Conservation (phyloP, 2,888 invertebrate genomes). For the Stenchaetothrips biformis region DNA sequence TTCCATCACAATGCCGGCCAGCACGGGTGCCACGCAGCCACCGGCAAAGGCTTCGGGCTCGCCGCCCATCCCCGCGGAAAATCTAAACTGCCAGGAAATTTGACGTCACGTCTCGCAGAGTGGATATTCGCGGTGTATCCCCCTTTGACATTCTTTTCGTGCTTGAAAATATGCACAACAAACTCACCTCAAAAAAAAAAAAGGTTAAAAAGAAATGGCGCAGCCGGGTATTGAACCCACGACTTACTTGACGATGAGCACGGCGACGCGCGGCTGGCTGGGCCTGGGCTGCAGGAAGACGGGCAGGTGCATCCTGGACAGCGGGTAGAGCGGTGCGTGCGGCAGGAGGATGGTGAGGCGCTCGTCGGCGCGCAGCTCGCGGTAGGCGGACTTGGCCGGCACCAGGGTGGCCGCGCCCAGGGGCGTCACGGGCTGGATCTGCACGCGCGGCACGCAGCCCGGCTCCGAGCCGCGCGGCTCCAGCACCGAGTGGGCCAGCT, state of each 20-base stretch:
- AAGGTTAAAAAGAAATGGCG: too few species aligned
- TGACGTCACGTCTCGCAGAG: too few species aligned
- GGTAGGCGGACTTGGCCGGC: slow-evolving; percentile 73
- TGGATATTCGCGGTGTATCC: too few species aligned
- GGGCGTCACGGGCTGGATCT: slow-evolving; percentile 63
- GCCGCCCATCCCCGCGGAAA: too few species aligned
- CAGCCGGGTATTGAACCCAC: background rate
- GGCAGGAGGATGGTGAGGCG: slow-evolving; percentile 80
- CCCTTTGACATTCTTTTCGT: too few species aligned
- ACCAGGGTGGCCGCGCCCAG: slow-evolving; percentile 65
- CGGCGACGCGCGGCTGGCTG: slow-evolving; percentile 56
- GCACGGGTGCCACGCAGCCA: too few species aligned
- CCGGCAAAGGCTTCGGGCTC: too few species aligned
- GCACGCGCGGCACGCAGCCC: slow-evolving; percentile 70
- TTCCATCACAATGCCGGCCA: too few species aligned
- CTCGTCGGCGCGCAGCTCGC: slow-evolving; percentile 78
- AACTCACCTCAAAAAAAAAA: too few species aligned
- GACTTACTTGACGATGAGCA: slow-evolving; percentile 78
- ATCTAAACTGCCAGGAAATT: too few species aligned
- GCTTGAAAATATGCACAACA: too few species aligned
- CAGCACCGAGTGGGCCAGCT: slow-evolving; percentile 82
- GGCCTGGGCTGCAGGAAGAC: slow-evolving; percentile 75
- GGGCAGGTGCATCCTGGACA: slow-evolving; percentile 83
- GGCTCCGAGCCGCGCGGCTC: slow-evolving; percentile 55
- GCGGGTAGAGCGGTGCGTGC: slow-evolving; percentile 81